Base-by-base conservation (phyloP, 2,113 vertebrate species). In the Polypterus senegalus region DNA sequence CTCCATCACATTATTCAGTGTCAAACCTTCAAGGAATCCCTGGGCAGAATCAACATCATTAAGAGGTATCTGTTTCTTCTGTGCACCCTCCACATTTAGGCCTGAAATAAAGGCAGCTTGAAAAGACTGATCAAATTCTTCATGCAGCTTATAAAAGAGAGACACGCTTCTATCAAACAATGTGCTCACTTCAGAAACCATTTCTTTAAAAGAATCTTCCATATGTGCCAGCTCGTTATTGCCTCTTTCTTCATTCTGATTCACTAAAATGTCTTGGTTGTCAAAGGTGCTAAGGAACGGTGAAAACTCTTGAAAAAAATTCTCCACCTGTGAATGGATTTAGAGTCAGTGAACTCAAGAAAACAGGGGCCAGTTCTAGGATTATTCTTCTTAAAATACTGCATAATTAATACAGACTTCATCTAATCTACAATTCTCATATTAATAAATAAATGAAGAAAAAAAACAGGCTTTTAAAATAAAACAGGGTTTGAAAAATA, bases 291-390 rank as follows among this genome's bases (percentile, higher is more conserved):
- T 73, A 67, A 80, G 80, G 9, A 91, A 81, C 4, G 71, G 71
- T 69, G 88, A 87, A 54, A 92, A 79, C 63, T 80, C 85, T 64
- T 68, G 77, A 70, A 93, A 88, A 70, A 92, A 86, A 62, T 81
- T 81, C 72, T 85, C 80, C 56, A 91, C 83, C 92, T 97, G 63
- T 47, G 3, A 27, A 55, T 11, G n/a, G 46, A 8, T 27, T 1
- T 27, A 27, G 51, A 61, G 8, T 44, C 48, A 9, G 9, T 52
- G 48, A 27, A 43, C 5, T 52, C 48, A 43, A 45, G 27, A 27
- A 1, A 27, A 27, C 27, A 27, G 27, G 27, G 27, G 27, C 27
- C 27, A 27, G 27, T 27, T 27, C 27, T 27, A 27, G 27, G 27
- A 27, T 27, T 27, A 27, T 27, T 27, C 27, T 27, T 27, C 27